Evolutionary conservation across 2,797 vertebrate genomes (phyloP).

Genomic region (Thamnophis elegans): DNA sequence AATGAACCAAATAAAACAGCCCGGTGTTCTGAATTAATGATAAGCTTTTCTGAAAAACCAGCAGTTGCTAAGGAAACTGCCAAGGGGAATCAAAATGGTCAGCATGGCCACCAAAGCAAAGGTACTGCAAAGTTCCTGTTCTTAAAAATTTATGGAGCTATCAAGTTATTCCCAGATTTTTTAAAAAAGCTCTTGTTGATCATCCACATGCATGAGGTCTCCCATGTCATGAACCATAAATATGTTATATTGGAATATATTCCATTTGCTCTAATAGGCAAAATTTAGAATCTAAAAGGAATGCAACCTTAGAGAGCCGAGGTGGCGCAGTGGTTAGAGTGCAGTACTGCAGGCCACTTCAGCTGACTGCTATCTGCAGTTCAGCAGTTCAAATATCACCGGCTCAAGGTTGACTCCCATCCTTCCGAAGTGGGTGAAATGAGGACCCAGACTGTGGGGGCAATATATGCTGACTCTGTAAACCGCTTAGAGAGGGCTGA

Average conservation of each 20-base stretch:
- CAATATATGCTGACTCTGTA: too few species aligned
- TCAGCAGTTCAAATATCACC: too few species aligned
- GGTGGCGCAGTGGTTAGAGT: too few species aligned
- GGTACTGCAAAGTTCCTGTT: background rate
- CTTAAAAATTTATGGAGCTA: background rate
- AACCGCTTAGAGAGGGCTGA: too few species aligned
- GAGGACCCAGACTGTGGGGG: too few species aligned
- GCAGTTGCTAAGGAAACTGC: slow-evolving; percentile 25
- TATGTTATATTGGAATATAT: background rate
- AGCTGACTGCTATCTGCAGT: too few species aligned
- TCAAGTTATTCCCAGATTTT: background rate
- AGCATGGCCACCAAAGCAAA: background rate
- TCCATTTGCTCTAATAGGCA: background rate
- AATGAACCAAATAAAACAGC: background rate
- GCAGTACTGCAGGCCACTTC: too few species aligned
- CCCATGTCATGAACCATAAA: background rate
- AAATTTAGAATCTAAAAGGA: background rate
- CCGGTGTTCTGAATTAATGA: slow-evolving; percentile 27
- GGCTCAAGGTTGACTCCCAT: too few species aligned
- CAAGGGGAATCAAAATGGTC: background rate
- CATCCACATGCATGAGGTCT: background rate
- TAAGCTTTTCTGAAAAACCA: slow-evolving; percentile 19
- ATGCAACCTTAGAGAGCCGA: background rate
- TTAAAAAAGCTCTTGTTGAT: background rate
- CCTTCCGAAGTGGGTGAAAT: too few species aligned